These are phyloP conservation scores for Troides aeacus DNA, from an alignment of 2,888 invertebrate species.

Conservation along the genomic window DNA sequence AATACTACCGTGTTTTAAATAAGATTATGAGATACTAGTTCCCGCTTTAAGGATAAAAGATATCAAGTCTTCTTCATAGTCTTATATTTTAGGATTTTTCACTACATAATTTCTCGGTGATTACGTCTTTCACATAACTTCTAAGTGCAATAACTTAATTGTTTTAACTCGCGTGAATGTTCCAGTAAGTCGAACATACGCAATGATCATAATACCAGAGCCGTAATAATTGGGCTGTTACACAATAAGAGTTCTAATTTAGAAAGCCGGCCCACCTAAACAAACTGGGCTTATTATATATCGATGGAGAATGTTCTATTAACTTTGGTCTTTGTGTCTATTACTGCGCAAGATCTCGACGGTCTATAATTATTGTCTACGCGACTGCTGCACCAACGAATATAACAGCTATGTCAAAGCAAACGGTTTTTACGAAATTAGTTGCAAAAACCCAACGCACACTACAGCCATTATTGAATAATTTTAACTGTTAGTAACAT, in stretches of 20 bases:
- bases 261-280: constrained; percentile 14
- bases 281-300: constrained; percentile 11
- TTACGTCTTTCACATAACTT: neutral
- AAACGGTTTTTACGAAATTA: constrained; percentile 32
- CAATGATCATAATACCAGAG: neutral
- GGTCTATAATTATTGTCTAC: constrained; percentile 24
- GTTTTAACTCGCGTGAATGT: neutral
- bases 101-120: too few relatives aligned
- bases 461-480: constrained; percentile 49
- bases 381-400: constrained; percentile 44
- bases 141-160: neutral
- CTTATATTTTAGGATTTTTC: too few relatives aligned
- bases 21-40: too few relatives aligned
- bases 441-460: constrained; percentile 38
- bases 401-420: constrained; percentile 42
- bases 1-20: too few relatives aligned
- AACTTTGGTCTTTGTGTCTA: constrained; percentile 22
- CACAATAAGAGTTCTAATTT: constrained; percentile 20
- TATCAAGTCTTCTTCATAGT: too few relatives aligned
- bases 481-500: constrained; percentile 49
- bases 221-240: constrained; percentile 15
- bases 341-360: constrained; percentile 21
- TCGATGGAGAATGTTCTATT: constrained; percentile 17
- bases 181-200: neutral
- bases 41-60: too few relatives aligned